These are phyloP conservation scores for Chymomyza costata DNA, from an alignment of 1,140 invertebrate species.

Conservation along the genomic window DNA sequence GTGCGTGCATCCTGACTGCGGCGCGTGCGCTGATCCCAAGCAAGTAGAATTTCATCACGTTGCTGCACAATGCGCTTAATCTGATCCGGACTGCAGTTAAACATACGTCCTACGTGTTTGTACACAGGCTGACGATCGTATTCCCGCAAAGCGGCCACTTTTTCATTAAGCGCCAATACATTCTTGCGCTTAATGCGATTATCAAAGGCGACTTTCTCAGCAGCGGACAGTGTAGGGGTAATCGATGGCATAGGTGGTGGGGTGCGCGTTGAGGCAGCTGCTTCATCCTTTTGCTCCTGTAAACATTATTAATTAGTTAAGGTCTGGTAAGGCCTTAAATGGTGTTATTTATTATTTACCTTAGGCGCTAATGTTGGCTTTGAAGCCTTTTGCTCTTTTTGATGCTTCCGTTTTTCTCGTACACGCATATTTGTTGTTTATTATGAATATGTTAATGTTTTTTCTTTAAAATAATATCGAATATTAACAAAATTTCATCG, in stretches of 20 bases:
- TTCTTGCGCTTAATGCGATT: constrained; percentile 73
- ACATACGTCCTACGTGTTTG: constrained; percentile 65
- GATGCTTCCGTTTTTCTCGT: constrained; percentile 54
- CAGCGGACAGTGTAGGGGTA: constrained; percentile 31
- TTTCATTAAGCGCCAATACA: constrained; percentile 66
- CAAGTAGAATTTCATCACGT: constrained; percentile 55
- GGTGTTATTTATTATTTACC: not conserved
- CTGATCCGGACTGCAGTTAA: constrained; percentile 72
- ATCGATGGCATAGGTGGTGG: constrained; percentile 10
- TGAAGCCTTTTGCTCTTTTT: constrained; percentile 34
- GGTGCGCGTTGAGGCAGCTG: constrained; percentile 19
- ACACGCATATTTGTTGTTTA: constrained; percentile 53
- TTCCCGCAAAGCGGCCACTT: constrained; percentile 63
- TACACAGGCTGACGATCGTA: constrained; percentile 66
- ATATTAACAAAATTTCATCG: constrained; percentile 7
- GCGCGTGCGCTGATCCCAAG: constrained; percentile 66
- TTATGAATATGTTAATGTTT: constrained; percentile 3
- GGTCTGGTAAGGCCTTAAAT: not conserved
- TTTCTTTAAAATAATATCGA: constrained; percentile 13
- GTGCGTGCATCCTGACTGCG: constrained; percentile 60
- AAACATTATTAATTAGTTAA: constrained; percentile 4
- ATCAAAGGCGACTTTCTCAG: constrained; percentile 63
- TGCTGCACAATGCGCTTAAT: constrained; percentile 71
- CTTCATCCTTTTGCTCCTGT: constrained; percentile 14
- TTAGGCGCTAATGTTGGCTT: constrained; percentile 24